Conservation (phyloP, 2,113 vertebrate genomes). For the Ceuthmochares aereus region DNA sequence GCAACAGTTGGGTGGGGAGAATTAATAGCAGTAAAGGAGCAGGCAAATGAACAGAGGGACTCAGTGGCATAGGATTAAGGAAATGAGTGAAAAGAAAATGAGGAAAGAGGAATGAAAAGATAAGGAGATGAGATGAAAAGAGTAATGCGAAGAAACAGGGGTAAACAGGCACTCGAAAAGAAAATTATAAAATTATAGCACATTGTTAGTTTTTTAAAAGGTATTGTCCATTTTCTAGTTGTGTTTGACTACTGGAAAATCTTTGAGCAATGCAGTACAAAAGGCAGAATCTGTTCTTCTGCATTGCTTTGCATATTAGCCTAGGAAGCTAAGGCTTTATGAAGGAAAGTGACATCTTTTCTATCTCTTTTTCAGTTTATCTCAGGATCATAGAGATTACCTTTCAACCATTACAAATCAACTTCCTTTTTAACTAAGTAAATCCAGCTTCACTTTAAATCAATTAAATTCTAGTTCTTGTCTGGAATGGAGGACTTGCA, state of each 20-base stretch:
- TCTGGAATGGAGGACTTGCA: neutral
- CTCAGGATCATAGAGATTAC: neutral
- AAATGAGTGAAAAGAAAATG: neutral
- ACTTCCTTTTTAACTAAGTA: neutral
- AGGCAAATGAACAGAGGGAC: conserved; percentile 45
- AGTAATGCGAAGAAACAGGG: neutral
- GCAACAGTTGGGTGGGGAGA: conserved; percentile 63
- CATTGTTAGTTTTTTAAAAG: neutral
- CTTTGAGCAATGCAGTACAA: neutral
- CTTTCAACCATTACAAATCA: neutral
- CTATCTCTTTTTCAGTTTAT: neutral
- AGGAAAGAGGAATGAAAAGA: neutral
- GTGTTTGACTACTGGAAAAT: neutral
- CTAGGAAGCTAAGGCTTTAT: neutral
- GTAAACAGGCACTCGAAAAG: neutral
- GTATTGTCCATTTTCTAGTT: neutral
- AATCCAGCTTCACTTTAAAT: neutral
- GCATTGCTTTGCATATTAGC: neutral
- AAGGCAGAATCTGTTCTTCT: neutral
- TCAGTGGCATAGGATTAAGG: neutral
- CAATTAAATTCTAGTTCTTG: neutral
- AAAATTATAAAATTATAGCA: neutral
- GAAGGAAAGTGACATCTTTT: neutral
- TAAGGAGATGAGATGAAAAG: neutral
- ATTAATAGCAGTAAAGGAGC: conserved; percentile 44